Evolutionary conservation across 2,888 invertebrate genomes (phyloP), one percentile per base, ranked within the genome.

Genomic region (Noctua comes): DNA sequence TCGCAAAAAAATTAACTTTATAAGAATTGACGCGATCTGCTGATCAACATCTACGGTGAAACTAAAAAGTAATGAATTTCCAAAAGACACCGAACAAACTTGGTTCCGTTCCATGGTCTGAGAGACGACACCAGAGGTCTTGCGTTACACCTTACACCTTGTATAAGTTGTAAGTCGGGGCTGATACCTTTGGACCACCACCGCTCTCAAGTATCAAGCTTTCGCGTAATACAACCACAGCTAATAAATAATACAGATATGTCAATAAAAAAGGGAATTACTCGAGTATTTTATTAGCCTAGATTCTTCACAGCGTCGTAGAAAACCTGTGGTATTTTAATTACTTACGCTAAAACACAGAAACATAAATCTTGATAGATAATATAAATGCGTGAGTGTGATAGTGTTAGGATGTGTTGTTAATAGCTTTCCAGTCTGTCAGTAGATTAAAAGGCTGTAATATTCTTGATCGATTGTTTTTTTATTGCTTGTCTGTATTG

Each of bases 311-410:
- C 48, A 18, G 57, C 16, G 46, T 59, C 16, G 24, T 18, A 24
- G 21, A 73, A 78, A 83, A 68, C 82, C 77, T 24, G 66, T 59
- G 48, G 31, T 48, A 77, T 74, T 79, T 82, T 87, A 82, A 84
- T 87, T 85, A 84, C 51, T 74, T 46, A 54, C 40, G 16, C 59
- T 76, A 69, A 80, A 74, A 54, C 62, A 76, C 24, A 72, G 54
- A 71, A 43, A 51, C 51, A 82, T 87, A 85, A 80, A 87, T 84
- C 72, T 68, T 59, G 68, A 62, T 73, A 62, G 76, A 83, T 83
- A 77, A 51, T 80, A 87, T 83, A 85, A 87, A 82, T 82, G 75
- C 66, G 40, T 57, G 48, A 51, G 85, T 75, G 82, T 36, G 36
- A 77, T 86, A 79, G 51, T 82, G 81, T 77, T 76, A 64, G 57